Base-by-base conservation (phyloP, 2,888 invertebrate species). In the Lysandra bellargus region DNA sequence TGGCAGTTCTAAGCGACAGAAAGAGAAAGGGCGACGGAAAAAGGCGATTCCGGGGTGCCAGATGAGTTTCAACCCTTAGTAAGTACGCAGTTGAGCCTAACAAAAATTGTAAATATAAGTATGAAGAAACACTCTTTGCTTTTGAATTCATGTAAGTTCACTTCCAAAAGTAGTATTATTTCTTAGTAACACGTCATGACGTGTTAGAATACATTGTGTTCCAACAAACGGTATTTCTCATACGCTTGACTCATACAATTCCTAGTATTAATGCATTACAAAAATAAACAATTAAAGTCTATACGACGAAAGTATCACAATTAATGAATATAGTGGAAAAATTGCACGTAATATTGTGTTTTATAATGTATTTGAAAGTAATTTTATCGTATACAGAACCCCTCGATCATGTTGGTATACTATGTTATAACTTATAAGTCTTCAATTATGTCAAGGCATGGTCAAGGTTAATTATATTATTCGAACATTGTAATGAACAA, bases 391-490 rank as follows among this genome's bases (percentile, higher is more conserved):
- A 14, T 57, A 57, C 3, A 17, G 49, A 49, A 49, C 49, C 9
- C 61, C 23, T 61, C 17, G n/a, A n/a, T 64, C 3, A 1, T 64
- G 12, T 23, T 0, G 23, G 23, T 23, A 4, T 64, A 3, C 7
- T 23, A 64, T 23, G 64, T 23, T 64, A 9, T 61, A 61, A n/a
- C 37, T 23, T 61, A 61, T 61, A 61, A 61, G 64, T 12, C 30
- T 64, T 64, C 64, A 64, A 64, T 64, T 64, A 57, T 57, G 64
- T 30, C 30, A 12, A 30, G 23, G 49, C 49, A 49, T 49, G 12
- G 30, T 64, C 64, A 64, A 64, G 64, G 64, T 30, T 64, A 64
- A 64, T 64, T 64, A 64, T 64, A 64, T 64, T 30, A 64, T 64
- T 64, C 30, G 30, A 64, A 30, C 64, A 30, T 64, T 64, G 64